Evolutionary conservation across 2,797 vertebrate genomes (phyloP), one percentile per base, ranked within the genome.

Genomic region (Epinephelus malabaricus): DNA sequence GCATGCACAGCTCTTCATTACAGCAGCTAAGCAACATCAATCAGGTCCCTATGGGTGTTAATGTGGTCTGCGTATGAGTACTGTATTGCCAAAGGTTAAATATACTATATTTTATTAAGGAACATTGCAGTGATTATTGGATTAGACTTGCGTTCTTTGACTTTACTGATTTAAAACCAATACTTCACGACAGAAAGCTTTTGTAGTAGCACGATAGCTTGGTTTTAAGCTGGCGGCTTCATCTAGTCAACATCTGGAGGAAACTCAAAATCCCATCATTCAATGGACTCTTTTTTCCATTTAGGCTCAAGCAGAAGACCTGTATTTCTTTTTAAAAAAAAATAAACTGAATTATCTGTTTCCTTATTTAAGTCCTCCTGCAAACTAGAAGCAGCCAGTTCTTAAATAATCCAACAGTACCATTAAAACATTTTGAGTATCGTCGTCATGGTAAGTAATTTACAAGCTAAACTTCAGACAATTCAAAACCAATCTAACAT

Each of bases 1-100:
- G 91, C 91, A 91, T 82, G 85, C 90, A 85, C 80, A 84, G 90
- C 86, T 88, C 82, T 80, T 79, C 65, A 75, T 79, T 73, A 76
- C 80, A 89, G 76, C 86, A 86, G 77, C 72, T 65, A 83, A 83
- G 86, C 88, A 76, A 65, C 7, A 75, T 83, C 79, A 77, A 67
- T 86, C 80, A 79, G 89, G 86, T 86, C 86, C 84, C 82, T 59
- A 47, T 50, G 74, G 75, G 81, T 82, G 73, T 73, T 55, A 69
- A 79, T 78, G 81, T 77, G 51, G 81, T 79, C 66, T 66, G 79
- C 64, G 68, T 75, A 72, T 62, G 78, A 85, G 84, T 77, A 77
- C 75, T 82, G 78, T 78, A 89, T 88, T 89, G 84, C 88, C 84
- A 84, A 75, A 83, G 58, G 64, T 85, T 85, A 88, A 84, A 86